Conservation (phyloP, 2,113 vertebrate genomes). For the Fulica atra region DNA sequence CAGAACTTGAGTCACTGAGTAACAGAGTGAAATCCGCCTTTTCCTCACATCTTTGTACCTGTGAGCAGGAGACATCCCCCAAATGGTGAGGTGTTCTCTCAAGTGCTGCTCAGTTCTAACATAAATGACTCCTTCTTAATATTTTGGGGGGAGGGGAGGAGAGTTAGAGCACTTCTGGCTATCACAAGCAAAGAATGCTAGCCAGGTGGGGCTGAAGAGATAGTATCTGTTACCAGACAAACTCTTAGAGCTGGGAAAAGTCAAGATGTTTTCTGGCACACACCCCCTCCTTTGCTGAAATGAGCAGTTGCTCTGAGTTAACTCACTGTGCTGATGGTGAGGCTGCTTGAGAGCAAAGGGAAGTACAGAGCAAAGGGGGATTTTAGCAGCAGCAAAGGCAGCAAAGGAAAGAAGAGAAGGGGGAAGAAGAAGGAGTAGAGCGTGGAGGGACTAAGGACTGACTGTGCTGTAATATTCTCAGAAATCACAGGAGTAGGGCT, state of each 20-base stretch:
- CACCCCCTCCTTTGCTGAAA: background rate
- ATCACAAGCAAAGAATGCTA: background rate
- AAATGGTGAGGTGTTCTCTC: background rate
- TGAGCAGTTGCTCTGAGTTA: background rate
- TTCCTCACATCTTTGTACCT: background rate
- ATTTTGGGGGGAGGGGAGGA: background rate
- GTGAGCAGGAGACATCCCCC: background rate
- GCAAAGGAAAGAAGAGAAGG: background rate
- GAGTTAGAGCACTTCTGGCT: background rate
- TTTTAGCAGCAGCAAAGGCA: background rate
- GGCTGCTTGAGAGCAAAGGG: background rate
- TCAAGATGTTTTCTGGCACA: background rate
- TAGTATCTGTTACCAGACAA: background rate
- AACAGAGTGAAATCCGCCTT: background rate
- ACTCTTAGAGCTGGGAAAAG: background rate
- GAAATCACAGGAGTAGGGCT: background rate
- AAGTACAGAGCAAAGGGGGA: background rate
- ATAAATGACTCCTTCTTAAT: background rate
- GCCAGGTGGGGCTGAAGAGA: background rate
- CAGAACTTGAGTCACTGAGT: background rate
- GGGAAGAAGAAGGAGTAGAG: background rate
- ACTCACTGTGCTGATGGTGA: accelerated
- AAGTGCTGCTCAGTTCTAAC: background rate
- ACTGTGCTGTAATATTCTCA: background rate
- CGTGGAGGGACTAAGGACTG: background rate